Base-by-base conservation (phyloP, 2,888 invertebrate genomes). In the Myathropa florea region DNA sequence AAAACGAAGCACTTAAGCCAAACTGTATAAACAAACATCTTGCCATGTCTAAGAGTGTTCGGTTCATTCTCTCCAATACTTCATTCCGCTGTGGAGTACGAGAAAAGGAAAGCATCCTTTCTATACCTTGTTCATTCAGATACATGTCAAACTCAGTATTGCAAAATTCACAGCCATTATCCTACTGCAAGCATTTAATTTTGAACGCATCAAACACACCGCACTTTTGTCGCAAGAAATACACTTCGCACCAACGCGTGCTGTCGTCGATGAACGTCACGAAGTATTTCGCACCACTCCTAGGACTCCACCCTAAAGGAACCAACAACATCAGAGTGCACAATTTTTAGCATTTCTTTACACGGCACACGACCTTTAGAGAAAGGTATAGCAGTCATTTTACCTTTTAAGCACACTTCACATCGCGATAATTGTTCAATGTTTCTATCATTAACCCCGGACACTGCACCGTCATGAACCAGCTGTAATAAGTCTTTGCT, bases 121-220 rank as follows among this genome's bases (percentile, higher is more conserved):
- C n/a, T n/a, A n/a, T n/a, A n/a, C n/a, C n/a, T n/a, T n/a, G n/a
- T n/a, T n/a, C n/a, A n/a, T n/a, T n/a, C n/a, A n/a, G n/a, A n/a
- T n/a, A n/a, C n/a, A n/a, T n/a, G n/a, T n/a, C n/a, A n/a, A n/a
- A n/a, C n/a, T n/a, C n/a, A n/a, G 33, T 36, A 30, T 73, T 88
- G 7, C 88, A 77, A 68, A 90, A 89, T 81, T 90, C 90, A 60
- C 81, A 67, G 18, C 89, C 90, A 78, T 89, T 89, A 75, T 90
- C 90, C 4, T 89, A 89, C 24, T 90, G 87, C 4, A 91, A 71
- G 26, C 79, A 82, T 77, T 89, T 89, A 2, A 90, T 84, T 71
- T 89, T 89, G 28, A 90, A 85, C n/a, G 70, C 77, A 65, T 87
- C 67, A 28, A 88, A 79, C 10, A 86, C 81, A 24, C 76, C 81